phyloP scores from a whole-genome alignment of 2,113 vertebrate species.

The Zootoca vivipara region DNA sequence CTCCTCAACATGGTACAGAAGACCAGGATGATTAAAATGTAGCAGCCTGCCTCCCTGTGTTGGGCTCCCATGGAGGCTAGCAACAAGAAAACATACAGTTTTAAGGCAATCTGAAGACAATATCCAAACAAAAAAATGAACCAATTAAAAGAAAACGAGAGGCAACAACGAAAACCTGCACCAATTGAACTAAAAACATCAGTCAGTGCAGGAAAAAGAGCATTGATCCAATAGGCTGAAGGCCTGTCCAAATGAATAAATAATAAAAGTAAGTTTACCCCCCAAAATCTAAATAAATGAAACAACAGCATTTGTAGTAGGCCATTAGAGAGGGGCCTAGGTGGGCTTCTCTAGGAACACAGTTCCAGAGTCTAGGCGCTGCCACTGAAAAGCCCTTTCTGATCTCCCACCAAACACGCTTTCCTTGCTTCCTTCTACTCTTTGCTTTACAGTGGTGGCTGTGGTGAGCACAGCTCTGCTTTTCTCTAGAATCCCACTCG shows the following conservation, averaged over 20 bases:
- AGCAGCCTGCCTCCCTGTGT: not conserved
- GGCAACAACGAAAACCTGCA: not conserved
- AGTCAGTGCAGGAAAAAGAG: not conserved
- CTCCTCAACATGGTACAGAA: not conserved
- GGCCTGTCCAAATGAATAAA: not conserved
- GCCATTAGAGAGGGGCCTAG: not conserved
- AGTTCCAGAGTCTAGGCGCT: not conserved
- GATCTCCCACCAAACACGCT: not conserved
- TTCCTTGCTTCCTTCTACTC: not conserved
- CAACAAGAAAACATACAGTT: not conserved
- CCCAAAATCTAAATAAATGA: too few relatives aligned
- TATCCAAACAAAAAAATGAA: not conserved
- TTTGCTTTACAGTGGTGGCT: not conserved
- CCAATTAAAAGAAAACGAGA: not conserved
- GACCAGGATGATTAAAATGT: not conserved
- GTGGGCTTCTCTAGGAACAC: not conserved
- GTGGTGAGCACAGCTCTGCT: not conserved
- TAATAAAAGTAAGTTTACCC: too few relatives aligned
- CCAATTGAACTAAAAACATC: not conserved
- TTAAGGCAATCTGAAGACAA: not conserved
- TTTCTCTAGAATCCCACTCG: not conserved
- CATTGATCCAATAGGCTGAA: not conserved
- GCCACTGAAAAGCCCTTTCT: not conserved
- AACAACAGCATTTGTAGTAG: not conserved
- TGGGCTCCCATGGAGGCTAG: not conserved